phyloP scores from a whole-genome alignment of 1,140 invertebrate genomes.

The Hypsibius dujardini region DNA sequence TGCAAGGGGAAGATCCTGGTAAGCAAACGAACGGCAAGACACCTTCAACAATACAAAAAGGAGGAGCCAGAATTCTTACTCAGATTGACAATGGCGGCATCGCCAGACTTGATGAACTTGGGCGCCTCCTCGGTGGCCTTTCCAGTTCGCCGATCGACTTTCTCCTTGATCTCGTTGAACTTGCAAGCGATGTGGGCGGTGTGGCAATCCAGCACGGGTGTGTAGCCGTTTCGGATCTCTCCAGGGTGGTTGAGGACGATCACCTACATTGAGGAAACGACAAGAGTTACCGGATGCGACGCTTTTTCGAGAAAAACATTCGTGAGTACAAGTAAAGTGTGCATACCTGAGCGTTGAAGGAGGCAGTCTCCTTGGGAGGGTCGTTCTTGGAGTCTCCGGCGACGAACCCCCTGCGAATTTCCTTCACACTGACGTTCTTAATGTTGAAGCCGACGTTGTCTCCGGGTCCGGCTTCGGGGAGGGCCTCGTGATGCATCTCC shows the following conservation, averaged over 20 bases:
- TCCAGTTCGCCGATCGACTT: constrained; percentile 89
- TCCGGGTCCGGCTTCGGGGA: constrained; percentile 79
- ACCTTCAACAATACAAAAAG: neutral
- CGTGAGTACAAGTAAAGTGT: neutral
- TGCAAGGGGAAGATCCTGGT: neutral
- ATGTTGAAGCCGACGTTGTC: constrained; percentile 99
- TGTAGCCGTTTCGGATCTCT: constrained; percentile 88
- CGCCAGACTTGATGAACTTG: constrained; percentile 73
- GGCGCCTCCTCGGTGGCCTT: constrained; percentile 37
- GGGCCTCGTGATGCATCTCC: constrained; percentile 96
- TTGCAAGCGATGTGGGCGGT: constrained; percentile 98
- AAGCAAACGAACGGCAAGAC: neutral
- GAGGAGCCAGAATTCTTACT: neutral
- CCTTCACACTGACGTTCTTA: constrained; percentile 97
- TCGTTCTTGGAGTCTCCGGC: constrained; percentile 89
- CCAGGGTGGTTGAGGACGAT: constrained; percentile 95
- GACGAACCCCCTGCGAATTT: constrained; percentile 85
- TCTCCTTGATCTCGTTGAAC: constrained; percentile 91
- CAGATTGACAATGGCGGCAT: constrained; percentile 80
- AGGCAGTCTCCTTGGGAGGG: constrained; percentile 73
- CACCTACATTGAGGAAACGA: constrained; percentile 40
- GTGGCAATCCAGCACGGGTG: constrained; percentile 92
- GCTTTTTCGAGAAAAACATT: too few relatives aligned
- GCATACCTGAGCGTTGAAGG: constrained; percentile 73
- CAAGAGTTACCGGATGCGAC: too few relatives aligned